These are phyloP conservation scores for Polyommatus icarus DNA, from an alignment of 2,888 invertebrate species.

Conservation along the genomic window DNA sequence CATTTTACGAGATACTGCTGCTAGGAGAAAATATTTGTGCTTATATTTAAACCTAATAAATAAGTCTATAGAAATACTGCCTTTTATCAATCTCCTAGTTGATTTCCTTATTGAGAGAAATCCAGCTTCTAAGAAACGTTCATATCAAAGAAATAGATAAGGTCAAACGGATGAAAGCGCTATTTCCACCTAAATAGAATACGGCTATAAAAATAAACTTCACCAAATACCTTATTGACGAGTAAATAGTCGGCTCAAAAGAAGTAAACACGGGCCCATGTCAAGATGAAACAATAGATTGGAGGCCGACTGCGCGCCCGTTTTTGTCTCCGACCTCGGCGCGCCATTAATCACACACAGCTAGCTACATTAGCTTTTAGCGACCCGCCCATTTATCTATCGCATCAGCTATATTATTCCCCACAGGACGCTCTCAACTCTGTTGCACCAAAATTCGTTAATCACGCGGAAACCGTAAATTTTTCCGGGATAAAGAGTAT, in stretches of 20 bases:
- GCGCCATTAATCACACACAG: slow-evolving; percentile 74
- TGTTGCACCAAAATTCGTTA: no score
- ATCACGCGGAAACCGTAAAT: no score
- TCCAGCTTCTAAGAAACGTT: background rate
- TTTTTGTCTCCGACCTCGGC: slow-evolving; percentile 65
- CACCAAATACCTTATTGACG: background rate
- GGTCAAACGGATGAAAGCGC: background rate
- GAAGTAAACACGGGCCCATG: slow-evolving; percentile 47
- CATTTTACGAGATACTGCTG: no score
- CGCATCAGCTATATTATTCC: slow-evolving; percentile 48
- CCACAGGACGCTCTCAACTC: slow-evolving; percentile 33
- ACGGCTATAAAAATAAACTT: background rate
- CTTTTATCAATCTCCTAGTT: background rate
- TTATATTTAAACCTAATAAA: background rate
- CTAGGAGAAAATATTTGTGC: background rate
- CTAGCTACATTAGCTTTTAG: slow-evolving; percentile 63
- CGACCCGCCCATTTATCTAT: slow-evolving; percentile 56
- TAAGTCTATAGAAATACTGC: background rate
- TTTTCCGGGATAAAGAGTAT: no score
- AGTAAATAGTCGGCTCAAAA: slow-evolving; percentile 43
- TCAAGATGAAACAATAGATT: slow-evolving; percentile 57
- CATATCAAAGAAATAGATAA: background rate
- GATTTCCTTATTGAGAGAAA: background rate
- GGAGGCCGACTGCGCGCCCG: slow-evolving; percentile 52
- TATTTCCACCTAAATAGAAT: background rate